Conservation (phyloP, 2,113 vertebrate genomes). For the Bolborhynchus lineola region DNA sequence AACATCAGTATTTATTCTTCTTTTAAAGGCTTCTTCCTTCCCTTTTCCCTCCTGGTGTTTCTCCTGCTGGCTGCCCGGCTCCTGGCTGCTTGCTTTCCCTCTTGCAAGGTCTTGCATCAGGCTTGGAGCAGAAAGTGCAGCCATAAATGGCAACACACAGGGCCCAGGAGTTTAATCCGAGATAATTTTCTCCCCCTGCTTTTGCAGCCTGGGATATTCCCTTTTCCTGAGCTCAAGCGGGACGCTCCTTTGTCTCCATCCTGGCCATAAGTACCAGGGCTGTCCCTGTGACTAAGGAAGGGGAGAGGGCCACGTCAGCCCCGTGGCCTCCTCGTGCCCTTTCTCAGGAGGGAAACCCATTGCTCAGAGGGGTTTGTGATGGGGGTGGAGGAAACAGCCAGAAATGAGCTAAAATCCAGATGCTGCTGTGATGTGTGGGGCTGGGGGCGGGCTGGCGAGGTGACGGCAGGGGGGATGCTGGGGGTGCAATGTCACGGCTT, state of each 20-base stretch:
- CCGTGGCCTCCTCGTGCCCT: neutral
- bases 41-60: neutral
- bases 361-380: neutral
- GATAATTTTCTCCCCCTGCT: neutral
- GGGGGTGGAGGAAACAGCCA: neutral
- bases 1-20: neutral
- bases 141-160: conserved; percentile 69
- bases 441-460: neutral
- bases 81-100: conserved; percentile 22
- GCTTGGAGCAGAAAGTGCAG: conserved; percentile 61
- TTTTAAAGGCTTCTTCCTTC: neutral
- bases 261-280: neutral
- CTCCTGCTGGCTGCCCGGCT: neutral
- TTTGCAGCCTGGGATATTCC: neutral
- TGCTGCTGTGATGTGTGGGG: accelerated
- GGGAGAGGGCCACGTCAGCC: neutral
- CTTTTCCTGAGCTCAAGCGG: neutral
- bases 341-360: neutral
- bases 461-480: accelerated
- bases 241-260: neutral
- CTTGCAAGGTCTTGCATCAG: conserved; percentile 71
- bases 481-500: too few relatives aligned
- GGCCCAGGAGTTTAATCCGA: neutral
- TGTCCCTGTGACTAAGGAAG: neutral
- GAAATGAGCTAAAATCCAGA: neutral